Evolutionary conservation across 2,888 invertebrate species (phyloP), one percentile per base, ranked within the genome.

Genomic region (Aricia artaxerxes): DNA sequence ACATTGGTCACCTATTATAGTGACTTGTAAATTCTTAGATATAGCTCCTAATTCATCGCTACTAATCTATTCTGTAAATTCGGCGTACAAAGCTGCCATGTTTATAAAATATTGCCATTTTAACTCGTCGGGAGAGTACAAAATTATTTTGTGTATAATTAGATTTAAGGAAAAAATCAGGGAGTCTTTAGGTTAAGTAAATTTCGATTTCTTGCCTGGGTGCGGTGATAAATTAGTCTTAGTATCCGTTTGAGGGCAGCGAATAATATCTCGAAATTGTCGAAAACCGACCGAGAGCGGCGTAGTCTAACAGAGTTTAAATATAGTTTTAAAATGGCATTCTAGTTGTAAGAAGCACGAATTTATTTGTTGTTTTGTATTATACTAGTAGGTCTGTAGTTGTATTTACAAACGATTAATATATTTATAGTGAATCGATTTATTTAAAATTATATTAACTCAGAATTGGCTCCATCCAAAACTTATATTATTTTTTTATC

Each of bases 91-190:
- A 83, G 89, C 89, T 93, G 93, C 93, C 92, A 93, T 92, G 91
- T 86, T 87, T 88, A 88, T 87, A 88, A 87, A 85, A 87, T 91
- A 92, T 91, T 92, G 93, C 94, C 92, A 93, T 93, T 91, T 86
- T 86, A 90, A 91, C 92, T 94, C 93, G 91, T 91, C 90, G 87
- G 85, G 88, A 93, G 94, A 94, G 94, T 94, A 94, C 94, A 94
- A 94, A 93, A 94, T 93, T 94, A 93, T 94, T 93, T 94, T 93
- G 92, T 93, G 92, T 92, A 94, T 93, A 94, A 88, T 91, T 92
- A 92, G 92, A 87, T 87, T 82, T 94, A 94, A 94, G 94, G 90
- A 91, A 91, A 92, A 93, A 94, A 94, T 94, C 94, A 94, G 94
- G 94, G 93, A 93, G 93, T 89, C 88, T 91, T 85, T 93, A 92